Percentiles rank a stretch among this genome's conserved stretches.
Conservation (phyloP, 2,888 invertebrate species). For the Frankliniella fusca region DNA sequence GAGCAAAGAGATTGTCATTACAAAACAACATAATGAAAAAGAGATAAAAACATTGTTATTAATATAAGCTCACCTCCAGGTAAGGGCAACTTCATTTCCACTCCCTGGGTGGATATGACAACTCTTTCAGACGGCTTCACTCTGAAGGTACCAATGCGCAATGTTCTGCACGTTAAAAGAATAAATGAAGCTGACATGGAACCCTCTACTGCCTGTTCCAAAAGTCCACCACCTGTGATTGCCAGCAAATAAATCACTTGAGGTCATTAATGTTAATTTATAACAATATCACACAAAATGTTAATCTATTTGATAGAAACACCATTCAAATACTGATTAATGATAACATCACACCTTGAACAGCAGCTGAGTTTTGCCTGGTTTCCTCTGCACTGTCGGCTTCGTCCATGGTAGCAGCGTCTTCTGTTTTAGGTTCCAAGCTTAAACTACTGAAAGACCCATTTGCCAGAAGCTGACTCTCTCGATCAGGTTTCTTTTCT, state of each 20-base stretch:
- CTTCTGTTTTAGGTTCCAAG: slow-evolving; percentile 40
- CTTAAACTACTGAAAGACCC: slow-evolving; percentile 31
- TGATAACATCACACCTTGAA: background rate
- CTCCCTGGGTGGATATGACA: slow-evolving; percentile 49
- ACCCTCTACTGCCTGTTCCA: background rate
- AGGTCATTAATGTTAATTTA: slow-evolving; percentile 48
- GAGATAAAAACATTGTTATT: slow-evolving; percentile 2
- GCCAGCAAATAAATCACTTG: too few relatives aligned
- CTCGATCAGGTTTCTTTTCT: slow-evolving; percentile 35
- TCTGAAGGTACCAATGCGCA: slow-evolving; percentile 81
- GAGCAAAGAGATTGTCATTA: slow-evolving; percentile 40
- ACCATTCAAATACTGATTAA: background rate
- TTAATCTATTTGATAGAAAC: background rate
- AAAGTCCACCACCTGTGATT: background rate
- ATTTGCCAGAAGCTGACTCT: slow-evolving; percentile 36
- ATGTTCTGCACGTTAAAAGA: slow-evolving; percentile 59
- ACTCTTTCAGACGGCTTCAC: slow-evolving; percentile 58
- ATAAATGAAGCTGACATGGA: background rate
- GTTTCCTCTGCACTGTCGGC: slow-evolving; percentile 57
- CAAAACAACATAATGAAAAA: slow-evolving; percentile 25
- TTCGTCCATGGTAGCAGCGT: slow-evolving; percentile 47
- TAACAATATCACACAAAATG: slow-evolving; percentile 42
- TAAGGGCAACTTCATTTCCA: slow-evolving; percentile 49
- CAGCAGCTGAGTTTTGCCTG: slow-evolving; percentile 33
- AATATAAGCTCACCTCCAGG: slow-evolving; percentile 45